These are phyloP conservation scores for Ellobius talpinus DNA, from an alignment of 2,113 vertebrate species.

Conservation along the genomic window DNA sequence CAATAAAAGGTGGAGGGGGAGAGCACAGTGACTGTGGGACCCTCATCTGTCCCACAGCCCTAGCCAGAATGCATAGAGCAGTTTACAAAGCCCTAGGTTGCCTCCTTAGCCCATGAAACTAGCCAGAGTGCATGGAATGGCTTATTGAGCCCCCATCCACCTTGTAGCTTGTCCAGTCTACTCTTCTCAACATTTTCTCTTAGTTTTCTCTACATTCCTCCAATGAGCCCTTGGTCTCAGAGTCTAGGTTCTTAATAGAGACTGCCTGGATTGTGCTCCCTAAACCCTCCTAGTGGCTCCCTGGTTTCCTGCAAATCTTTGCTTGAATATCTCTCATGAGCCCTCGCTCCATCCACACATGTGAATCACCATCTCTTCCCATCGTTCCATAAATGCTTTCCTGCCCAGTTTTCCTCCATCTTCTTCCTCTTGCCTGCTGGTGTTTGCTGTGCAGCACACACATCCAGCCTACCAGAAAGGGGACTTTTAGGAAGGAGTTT, in stretches of 20 bases:
- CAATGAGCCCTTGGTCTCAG: background rate
- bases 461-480: rapidly evolving
- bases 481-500: background rate
- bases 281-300: rapidly evolving
- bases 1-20: rapidly evolving
- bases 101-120: background rate
- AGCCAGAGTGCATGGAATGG: rapidly evolving
- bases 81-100: too few species aligned
- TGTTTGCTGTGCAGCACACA: background rate
- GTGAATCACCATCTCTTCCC: rapidly evolving
- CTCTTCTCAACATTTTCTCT: rapidly evolving
- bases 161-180: rapidly evolving
- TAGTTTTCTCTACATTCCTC: too few species aligned
- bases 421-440: rapidly evolving
- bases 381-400: background rate
- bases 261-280: background rate
- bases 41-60: background rate
- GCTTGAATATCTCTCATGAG: background rate
- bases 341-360: rapidly evolving
- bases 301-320: background rate
- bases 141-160: too few species aligned
- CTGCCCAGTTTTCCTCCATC: background rate
- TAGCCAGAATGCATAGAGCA: rapidly evolving
- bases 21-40: too few species aligned
- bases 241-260: rapidly evolving